Evolutionary conservation across 2,888 invertebrate genomes (phyloP), one percentile per base, ranked within the genome.

Genomic region (Rhagium mordax): DNA sequence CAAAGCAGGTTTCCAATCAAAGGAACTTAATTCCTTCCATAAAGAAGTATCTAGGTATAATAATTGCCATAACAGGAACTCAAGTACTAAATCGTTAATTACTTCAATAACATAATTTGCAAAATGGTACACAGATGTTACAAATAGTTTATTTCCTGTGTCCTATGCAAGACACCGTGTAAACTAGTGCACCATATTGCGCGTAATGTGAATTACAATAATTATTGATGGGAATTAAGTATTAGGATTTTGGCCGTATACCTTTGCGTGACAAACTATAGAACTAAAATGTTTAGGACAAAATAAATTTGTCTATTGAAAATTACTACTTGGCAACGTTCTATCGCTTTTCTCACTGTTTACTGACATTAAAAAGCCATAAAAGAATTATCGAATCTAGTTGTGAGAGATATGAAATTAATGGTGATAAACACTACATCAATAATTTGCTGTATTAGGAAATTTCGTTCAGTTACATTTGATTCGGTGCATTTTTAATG

Each of bases 141-240:
- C 21, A 55, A 55, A 24, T 24, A n/a, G 8, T n/a, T 55, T n/a
- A 21, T 24, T 55, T 55, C 55, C 24, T 24, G n/a, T n/a, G 24
- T 6, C 55, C 55, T 55, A n/a, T 24, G 13, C 7, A 21, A 55
- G 55, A 55, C 0, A 55, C 55, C 55, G 55, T 55, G 55, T 55
- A 55, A 55, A 27, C 55, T 24, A 24, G 55, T 24, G 55, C n/a
- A 24, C 55, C 27, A 55, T 16, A 51, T 55, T 55, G 13, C 2
- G 5, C 4, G 41, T 41, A n/a, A 5, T 41, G 41, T 41, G n/a
- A 3, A 41, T 41, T 41, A 41, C 13, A 41, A n/a, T n/a, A n/a
- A n/a, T n/a, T n/a, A n/a, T 41, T 4, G 4, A 3, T 2, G 33
- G 4, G n/a, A 24, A 4, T 24, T 24, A 24, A 24, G 24, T 24